These are phyloP conservation scores for Platyrinchus mystaceus DNA, from an alignment of 2,797 vertebrate genomes.

Conservation along the genomic window DNA sequence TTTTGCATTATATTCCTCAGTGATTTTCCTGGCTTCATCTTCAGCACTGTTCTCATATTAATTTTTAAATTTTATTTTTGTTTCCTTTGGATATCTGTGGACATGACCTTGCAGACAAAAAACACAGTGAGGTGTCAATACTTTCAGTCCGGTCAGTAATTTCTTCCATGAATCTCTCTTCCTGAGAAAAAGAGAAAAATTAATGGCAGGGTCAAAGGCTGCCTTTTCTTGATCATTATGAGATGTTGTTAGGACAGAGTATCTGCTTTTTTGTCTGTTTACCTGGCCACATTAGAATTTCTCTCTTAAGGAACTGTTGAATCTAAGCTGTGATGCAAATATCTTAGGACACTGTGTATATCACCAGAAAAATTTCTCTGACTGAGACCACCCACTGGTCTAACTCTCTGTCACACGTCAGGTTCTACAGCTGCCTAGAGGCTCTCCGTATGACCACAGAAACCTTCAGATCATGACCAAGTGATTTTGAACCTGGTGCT, in stretches of 20 bases:
- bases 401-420: background rate
- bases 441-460: background rate
- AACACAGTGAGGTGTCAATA: background rate
- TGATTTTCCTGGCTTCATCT: background rate
- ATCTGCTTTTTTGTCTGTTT: background rate
- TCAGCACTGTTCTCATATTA: background rate
- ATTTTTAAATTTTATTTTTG: background rate
- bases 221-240: background rate
- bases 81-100: background rate
- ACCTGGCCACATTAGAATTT: background rate
- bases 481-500: background rate
- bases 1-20: background rate
- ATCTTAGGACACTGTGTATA: background rate
- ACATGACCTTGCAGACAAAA: background rate
- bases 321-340: background rate
- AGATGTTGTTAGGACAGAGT: background rate
- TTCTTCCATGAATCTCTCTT: background rate
- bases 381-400: background rate
- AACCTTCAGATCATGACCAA: background rate
- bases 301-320: background rate
- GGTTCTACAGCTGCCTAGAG: background rate
- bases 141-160: background rate
- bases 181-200: background rate
- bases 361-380: background rate
- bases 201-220: background rate